Base-by-base conservation (phyloP, 2,888 invertebrate species). In the Hemithea aestivaria region DNA sequence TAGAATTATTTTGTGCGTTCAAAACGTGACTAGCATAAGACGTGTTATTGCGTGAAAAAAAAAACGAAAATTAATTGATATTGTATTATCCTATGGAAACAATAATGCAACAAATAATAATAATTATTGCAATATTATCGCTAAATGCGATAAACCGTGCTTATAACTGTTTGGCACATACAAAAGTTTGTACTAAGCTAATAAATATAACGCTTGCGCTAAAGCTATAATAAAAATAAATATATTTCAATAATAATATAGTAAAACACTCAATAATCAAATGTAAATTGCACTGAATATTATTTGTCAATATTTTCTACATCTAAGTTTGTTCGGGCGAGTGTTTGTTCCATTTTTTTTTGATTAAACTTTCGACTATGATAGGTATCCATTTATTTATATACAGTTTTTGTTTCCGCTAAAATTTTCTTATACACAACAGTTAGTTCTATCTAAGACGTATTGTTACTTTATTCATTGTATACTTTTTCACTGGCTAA, bases 21-120 rank as follows among this genome's bases (percentile, higher is more conserved):
- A 72, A 71, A 80, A 74, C 69, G 64, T 87, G 85, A 87, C 85
- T 87, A 87, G 85, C 83, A 85, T 85, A 75, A 81, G 81, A 79
- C 66, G 76, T 82, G 80, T 82, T 85, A 87, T 87, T 87, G 85
- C 85, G 69, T 73, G 79, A 81, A 78, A 72, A 72, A 57, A 61
- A 58, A 33, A 20, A 30, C 16, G 12, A 56, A 54, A 54, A 48
- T 49, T 60, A 46, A 33, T 56, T 57, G 51, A 60, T 62, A 57
- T 56, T 55, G 54, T 42, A 58, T 59, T 59, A 62, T 55, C 56
- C 56, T 68, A 67, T 59, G 58, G 66, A 77, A 80, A 76, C 70
- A 68, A 69, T 66, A 66, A 66, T 61, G 71, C 73, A 77, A 75
- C 58, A 60, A 66, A 77, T 68, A 58, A 62, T 62, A 60, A 26